Conservation (phyloP, 2,113 vertebrate genomes). For the Brachypodius melanocephalos region DNA sequence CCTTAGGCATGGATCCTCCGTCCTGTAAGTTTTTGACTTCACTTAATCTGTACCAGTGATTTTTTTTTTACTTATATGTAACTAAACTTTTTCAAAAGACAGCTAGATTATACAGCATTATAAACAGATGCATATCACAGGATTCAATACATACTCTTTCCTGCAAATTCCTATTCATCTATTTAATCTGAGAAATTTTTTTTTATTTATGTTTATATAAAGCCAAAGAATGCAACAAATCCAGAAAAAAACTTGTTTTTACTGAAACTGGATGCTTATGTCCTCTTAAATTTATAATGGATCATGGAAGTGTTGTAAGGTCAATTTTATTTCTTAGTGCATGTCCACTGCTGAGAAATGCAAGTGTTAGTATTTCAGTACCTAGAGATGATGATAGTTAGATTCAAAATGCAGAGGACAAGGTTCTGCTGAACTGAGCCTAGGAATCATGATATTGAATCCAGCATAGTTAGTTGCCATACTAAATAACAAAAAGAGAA, state of each 20-base stretch:
- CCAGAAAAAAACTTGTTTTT: neutral
- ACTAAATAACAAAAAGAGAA: neutral
- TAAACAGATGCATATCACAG: slow-evolving; percentile 9
- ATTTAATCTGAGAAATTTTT: neutral
- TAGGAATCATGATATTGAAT: slow-evolving; percentile 15
- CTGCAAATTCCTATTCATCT: neutral
- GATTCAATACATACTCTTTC: neutral
- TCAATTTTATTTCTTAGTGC: neutral
- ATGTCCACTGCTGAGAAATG: neutral
- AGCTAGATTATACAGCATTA: neutral
- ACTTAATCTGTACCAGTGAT: neutral
- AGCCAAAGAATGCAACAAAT: slow-evolving; percentile 62
- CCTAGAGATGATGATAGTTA: neutral
- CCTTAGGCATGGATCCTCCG: neutral
- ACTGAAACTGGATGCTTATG: neutral
- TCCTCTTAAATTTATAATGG: neutral
- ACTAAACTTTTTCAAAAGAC: slow-evolving; percentile 30
- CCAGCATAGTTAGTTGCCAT: neutral
- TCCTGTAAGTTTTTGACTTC: neutral
- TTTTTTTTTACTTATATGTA: neutral
- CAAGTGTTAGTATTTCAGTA: neutral
- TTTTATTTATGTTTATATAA: slow-evolving; percentile 62
- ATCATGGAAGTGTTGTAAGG: neutral
- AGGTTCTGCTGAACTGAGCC: slow-evolving; percentile 66
- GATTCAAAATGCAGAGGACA: slow-evolving; percentile 49